A percentile compares a stretch with the other conserved stretches of the same genome.
Conservation (phyloP, 2,797 vertebrate species). For the Poliocrania exsul region DNA sequence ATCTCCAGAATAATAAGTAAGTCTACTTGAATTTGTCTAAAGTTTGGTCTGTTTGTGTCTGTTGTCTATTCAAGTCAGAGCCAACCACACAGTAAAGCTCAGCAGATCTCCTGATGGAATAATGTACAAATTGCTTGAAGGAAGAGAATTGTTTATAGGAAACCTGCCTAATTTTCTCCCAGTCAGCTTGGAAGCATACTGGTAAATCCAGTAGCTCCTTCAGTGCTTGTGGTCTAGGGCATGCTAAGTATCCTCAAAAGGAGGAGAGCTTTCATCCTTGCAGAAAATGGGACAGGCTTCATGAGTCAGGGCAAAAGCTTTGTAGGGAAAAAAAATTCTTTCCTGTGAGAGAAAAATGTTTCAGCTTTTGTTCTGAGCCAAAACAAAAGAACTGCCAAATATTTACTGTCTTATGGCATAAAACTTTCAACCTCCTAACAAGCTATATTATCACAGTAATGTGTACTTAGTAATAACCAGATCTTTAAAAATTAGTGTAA, state of each 20-base stretch:
- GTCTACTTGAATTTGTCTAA: background rate
- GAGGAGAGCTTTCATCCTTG: background rate
- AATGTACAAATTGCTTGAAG: background rate
- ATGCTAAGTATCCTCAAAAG: background rate
- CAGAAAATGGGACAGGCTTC: background rate
- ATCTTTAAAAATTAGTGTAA: background rate
- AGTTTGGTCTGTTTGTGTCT: background rate
- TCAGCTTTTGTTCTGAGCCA: background rate
- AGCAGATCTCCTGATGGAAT: background rate
- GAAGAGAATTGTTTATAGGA: background rate
- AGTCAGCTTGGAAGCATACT: background rate
- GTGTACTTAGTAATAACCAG: background rate
- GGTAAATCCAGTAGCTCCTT: background rate
- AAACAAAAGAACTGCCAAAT: background rate
- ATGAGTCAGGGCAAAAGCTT: background rate
- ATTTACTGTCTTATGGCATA: background rate
- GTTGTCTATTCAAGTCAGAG: background rate
- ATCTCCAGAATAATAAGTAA: background rate
- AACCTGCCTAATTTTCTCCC: background rate
- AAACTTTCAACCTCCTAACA: background rate
- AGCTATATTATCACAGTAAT: background rate
- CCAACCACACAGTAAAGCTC: background rate
- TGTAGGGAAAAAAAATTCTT: background rate
- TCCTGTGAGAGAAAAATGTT: background rate
- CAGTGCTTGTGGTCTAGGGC: background rate